Percentiles rank a stretch among this genome's conserved stretches.
Conservation (phyloP, 37 sponge, comb jelly and placozoan genomes). For the Hormiphora californensis region DNA sequence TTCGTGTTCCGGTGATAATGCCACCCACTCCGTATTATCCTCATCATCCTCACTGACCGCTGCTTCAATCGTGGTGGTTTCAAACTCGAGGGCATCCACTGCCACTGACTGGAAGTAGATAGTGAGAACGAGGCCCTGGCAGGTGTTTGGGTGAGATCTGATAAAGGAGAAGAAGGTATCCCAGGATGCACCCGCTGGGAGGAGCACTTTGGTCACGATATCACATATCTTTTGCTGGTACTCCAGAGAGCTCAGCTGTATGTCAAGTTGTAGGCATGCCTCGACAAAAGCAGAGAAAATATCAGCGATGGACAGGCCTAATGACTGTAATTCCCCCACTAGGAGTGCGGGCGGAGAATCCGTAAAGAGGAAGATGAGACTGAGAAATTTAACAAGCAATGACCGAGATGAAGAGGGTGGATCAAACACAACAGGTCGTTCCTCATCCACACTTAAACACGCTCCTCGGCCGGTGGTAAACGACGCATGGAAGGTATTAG, state of each 20-base stretch:
- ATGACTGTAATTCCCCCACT: too few species aligned
- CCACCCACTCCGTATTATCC: background rate
- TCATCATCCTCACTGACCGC: background rate
- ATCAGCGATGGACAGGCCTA: background rate
- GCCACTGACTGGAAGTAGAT: slow-evolving; percentile 32
- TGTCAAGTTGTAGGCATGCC: background rate
- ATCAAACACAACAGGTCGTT: too few species aligned
- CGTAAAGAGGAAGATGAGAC: too few species aligned
- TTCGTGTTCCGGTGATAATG: slow-evolving; percentile 29
- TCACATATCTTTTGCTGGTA: background rate
- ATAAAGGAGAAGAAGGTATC: background rate
- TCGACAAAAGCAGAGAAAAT: slow-evolving; percentile 4
- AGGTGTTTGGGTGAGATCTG: background rate
- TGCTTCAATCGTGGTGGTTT: slow-evolving; percentile 27
- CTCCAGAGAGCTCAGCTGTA: background rate
- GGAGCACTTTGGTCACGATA: background rate
- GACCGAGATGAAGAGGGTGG: too few species aligned
- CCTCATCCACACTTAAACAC: too few species aligned
- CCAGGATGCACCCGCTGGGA: background rate
- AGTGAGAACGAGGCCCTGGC: background rate
- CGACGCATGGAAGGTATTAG: too few species aligned
- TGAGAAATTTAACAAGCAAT: too few species aligned
- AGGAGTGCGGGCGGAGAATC: too few species aligned
- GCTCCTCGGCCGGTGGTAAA: too few species aligned
- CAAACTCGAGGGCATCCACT: slow-evolving; percentile 4